Conservation (phyloP, 2,113 vertebrate genomes). For the Perca schrenkii region DNA sequence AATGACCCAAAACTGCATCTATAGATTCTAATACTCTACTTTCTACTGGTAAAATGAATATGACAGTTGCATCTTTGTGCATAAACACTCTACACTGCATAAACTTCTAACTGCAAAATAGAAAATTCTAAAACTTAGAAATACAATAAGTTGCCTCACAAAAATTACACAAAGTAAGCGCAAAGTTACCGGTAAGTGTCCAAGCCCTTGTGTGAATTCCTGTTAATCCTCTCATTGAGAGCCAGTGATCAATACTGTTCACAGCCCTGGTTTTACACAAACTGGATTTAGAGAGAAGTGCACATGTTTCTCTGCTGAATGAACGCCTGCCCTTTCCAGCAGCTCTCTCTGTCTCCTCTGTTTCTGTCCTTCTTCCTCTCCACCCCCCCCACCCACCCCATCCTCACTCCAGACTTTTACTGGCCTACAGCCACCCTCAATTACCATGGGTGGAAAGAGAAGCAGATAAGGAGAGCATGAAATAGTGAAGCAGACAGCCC, state of each 20-base stretch:
- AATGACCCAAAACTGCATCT: slow-evolving; percentile 5
- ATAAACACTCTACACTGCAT: not conserved
- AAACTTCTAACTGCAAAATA: slow-evolving; percentile 10
- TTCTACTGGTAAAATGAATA: not conserved
- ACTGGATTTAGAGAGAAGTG: slow-evolving; percentile 71
- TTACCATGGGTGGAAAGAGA: slow-evolving; percentile 83
- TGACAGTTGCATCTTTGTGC: slow-evolving; percentile 18
- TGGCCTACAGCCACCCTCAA: slow-evolving; percentile 81
- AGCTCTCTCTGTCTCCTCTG: slow-evolving; percentile 68
- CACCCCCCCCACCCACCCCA: slow-evolving; percentile 18
- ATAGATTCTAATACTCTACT: not conserved
- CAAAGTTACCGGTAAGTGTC: slow-evolving; percentile 78
- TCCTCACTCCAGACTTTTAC: slow-evolving; percentile 64
- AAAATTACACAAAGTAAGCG: slow-evolving; percentile 35
- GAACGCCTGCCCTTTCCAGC: slow-evolving; percentile 84
- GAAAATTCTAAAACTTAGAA: not conserved
- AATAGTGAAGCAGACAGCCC: slow-evolving; percentile 70
- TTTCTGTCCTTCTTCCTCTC: slow-evolving; percentile 68
- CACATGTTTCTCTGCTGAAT: slow-evolving; percentile 84
- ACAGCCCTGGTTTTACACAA: slow-evolving; percentile 64
- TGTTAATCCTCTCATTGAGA: slow-evolving; percentile 79
- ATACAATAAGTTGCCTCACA: slow-evolving; percentile 4
- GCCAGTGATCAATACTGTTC: slow-evolving; percentile 73
- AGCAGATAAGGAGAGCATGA: slow-evolving; percentile 82
- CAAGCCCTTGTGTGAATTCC: slow-evolving; percentile 69